Evolutionary conservation across 2,888 invertebrate genomes (phyloP).

Genomic region (Suillia variegata): DNA sequence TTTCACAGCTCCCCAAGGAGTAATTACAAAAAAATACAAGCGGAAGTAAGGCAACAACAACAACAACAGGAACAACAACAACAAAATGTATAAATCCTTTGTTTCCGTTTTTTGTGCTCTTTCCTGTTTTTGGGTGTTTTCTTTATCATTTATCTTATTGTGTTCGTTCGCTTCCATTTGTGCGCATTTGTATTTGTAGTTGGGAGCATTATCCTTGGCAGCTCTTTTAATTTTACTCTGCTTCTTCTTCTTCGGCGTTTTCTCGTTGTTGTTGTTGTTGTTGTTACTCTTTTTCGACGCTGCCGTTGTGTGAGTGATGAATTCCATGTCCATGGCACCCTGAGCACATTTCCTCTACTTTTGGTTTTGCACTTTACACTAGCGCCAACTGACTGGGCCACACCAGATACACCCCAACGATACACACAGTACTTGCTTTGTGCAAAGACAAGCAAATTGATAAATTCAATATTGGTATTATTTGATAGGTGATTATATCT

Average conservation of each 20-base stretch:
- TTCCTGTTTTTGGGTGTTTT: neutral
- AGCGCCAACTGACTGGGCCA: no score
- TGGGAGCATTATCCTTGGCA: neutral
- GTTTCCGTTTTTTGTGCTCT: neutral
- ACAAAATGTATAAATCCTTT: neutral
- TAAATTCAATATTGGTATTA: no score
- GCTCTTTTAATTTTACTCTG: neutral
- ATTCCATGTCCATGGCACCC: neutral
- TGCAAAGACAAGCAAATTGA: no score
- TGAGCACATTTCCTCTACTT: neutral
- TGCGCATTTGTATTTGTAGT: neutral
- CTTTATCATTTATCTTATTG: slow-evolving; percentile 1
- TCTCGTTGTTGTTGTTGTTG: neutral
- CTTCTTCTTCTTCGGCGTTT: neutral
- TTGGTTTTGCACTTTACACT: no score
- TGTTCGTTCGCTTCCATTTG: neutral
- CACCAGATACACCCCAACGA: no score
- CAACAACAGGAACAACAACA: no score
- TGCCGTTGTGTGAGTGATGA: neutral
- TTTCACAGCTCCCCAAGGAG: neutral
- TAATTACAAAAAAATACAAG: neutral
- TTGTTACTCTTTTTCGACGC: neutral
- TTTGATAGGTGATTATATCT: no score
- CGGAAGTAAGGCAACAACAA: no score
- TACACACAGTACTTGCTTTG: no score